Evolutionary conservation across 1,140 invertebrate species (phyloP).

Genomic region (Drosophila murphyi): DNA sequence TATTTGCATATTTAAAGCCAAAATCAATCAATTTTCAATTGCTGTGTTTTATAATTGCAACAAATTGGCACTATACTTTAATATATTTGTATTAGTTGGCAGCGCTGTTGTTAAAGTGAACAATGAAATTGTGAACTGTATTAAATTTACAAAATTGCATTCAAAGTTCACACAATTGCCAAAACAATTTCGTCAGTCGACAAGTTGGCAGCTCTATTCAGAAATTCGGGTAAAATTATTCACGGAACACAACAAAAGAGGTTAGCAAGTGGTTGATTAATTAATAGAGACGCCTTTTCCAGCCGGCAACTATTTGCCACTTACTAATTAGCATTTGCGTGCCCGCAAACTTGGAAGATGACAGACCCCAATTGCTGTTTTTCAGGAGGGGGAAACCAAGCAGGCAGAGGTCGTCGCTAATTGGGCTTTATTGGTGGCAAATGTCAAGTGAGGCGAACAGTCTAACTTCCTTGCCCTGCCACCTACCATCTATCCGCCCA

Average conservation of each 20-base stretch:
- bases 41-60: neutral
- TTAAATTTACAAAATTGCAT: neutral
- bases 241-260: neutral
- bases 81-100: neutral
- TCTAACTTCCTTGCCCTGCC: neutral
- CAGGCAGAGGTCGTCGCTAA: conserved; percentile 24
- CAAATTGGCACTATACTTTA: neutral
- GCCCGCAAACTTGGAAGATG: conserved; percentile 32
- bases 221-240: neutral
- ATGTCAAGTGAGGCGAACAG: conserved; percentile 44
- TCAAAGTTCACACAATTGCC: neutral
- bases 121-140: neutral
- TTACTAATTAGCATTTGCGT: conserved; percentile 53
- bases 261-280: conserved; percentile 41
- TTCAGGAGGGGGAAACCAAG: neutral
- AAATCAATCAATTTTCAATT: no score
- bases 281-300: conserved; percentile 42
- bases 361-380: conserved; percentile 10
- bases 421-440: conserved; percentile 58
- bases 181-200: neutral
- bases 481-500: neutral
- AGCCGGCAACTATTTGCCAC: conserved; percentile 44
- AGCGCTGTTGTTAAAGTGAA: neutral
- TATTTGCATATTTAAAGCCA: neutral
- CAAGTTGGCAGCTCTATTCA: neutral